Conservation (phyloP, 2,797 vertebrate species). For the Enteromius unitaeniatus region DNA sequence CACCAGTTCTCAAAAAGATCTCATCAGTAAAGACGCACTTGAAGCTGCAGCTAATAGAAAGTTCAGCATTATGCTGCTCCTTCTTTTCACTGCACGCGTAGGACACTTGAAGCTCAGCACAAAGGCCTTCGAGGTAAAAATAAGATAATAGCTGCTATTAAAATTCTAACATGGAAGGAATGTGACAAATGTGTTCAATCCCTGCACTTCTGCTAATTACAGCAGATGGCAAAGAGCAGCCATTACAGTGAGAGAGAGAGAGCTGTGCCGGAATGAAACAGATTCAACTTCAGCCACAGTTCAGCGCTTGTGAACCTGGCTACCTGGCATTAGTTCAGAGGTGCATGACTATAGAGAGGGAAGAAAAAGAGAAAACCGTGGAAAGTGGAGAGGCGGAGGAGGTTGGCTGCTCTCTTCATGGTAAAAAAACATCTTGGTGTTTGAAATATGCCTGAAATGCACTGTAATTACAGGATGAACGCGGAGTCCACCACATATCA, state of each 20-base stretch:
- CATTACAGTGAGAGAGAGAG: neutral
- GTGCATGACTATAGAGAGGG: neutral
- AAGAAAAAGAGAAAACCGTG: neutral
- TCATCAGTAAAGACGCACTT: conserved; percentile 10
- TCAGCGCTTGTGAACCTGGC: conserved; percentile 67
- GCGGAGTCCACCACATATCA: conserved; percentile 51
- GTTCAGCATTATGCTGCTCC: neutral
- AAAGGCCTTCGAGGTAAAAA: conserved; percentile 36
- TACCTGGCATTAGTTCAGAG: conserved; percentile 41
- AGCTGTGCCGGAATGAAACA: conserved; percentile 61
- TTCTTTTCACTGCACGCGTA: neutral
- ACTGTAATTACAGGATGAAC: conserved; percentile 45
- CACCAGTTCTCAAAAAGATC: neutral
- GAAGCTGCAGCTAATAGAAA: neutral
- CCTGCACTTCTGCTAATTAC: conserved; percentile 14
- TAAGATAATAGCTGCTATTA: conserved; percentile 44
- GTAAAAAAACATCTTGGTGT: neutral
- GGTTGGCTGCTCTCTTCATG: neutral
- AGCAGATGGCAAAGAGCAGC: conserved; percentile 29
- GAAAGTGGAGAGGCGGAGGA: neutral
- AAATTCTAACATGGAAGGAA: conserved; percentile 26
- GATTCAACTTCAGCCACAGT: conserved; percentile 67
- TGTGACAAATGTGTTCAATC: conserved; percentile 16
- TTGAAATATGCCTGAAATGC: conserved; percentile 12
- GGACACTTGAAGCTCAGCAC: conserved; percentile 1